Base-by-base conservation (phyloP, 2,797 vertebrate species). In the Avahi laniger region DNA sequence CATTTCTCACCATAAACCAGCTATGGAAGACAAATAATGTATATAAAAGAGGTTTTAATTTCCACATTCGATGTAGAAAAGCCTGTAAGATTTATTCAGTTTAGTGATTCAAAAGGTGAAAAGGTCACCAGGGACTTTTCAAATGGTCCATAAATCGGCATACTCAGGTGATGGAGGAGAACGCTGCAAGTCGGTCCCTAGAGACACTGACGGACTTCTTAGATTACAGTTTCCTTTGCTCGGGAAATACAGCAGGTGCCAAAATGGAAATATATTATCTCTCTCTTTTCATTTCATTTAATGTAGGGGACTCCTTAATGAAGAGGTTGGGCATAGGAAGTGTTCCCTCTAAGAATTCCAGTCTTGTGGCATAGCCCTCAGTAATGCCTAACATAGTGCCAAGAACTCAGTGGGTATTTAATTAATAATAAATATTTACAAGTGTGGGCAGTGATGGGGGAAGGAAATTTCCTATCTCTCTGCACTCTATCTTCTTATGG, bases 91-190 rank as follows among this genome's bases (percentile, higher is more conserved):
- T 93, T 73, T 79, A 73, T 65, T 38, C 18, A 69, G 61, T 79
- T 94, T 91, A 84, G 17, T 89, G 57, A 91, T 57, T 12, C 43
- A 63, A 85, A 94, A 54, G 48, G 35, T 73, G 43, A 83, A 83
- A 73, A 85, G 15, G 5, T 93, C 79, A 73, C 57, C 26, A 82
- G 48, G 63, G 26, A 63, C 54, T 85, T 96, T 65, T 88, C n/a
- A 78, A 52, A 76, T 88, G 93, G 46, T 8, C 84, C 52, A 46
- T 90, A 43, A 84, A 93, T 92, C 65, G 69, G 43, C 46, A 13
- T 63, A 22, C 18, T 69, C 38, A 52, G 33, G 33, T 24, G 12
- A 69, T 76, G 15, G 33, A 17, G 59, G 70, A 50, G 43, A 81
- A 72, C 67, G 52, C 54, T 75, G 35, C 26, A 4, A 63, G 6